Evolutionary conservation across 2,888 invertebrate genomes (phyloP).

Genomic region (Synanthedon myopaeformis): DNA sequence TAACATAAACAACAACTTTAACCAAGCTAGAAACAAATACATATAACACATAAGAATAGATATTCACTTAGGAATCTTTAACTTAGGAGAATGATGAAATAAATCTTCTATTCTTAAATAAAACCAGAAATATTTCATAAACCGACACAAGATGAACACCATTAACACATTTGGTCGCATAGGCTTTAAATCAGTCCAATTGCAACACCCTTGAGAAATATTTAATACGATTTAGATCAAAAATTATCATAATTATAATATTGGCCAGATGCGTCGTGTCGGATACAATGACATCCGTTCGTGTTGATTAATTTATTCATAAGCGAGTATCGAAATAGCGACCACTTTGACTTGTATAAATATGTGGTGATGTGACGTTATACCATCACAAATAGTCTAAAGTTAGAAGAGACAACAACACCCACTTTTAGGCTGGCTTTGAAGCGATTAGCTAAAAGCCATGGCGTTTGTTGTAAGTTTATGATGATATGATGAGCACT

Average conservation of each 20-base stretch:
- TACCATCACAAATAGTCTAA: slow-evolving; percentile 48
- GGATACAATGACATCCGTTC: slow-evolving; percentile 22
- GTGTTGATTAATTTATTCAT: slow-evolving; percentile 38
- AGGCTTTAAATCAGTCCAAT: slow-evolving; percentile 13
- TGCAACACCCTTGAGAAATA: slow-evolving; percentile 19
- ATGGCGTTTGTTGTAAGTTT: slow-evolving; percentile 65
- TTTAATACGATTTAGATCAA: slow-evolving; percentile 13
- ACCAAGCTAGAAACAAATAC: too few species aligned
- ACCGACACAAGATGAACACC: slow-evolving; percentile 1
- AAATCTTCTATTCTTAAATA: neutral
- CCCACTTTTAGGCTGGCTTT: slow-evolving; percentile 45
- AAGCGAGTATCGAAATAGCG: slow-evolving; percentile 38
- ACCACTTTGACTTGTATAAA: slow-evolving; percentile 49
- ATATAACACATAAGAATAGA: too few species aligned
- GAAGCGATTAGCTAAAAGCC: slow-evolving; percentile 67
- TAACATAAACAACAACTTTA: too few species aligned
- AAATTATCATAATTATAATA: slow-evolving; percentile 22
- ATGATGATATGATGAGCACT: slow-evolving; percentile 8
- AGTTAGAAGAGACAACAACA: slow-evolving; percentile 56
- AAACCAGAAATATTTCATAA: neutral
- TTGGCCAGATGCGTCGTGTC: slow-evolving; percentile 24
- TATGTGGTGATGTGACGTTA: slow-evolving; percentile 42
- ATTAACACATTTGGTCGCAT: slow-evolving; percentile 7
- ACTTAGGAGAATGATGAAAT: neutral
- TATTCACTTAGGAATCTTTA: too few species aligned